phyloP scores from a whole-genome alignment of 2,113 vertebrate species.

The Macquaria australasica region DNA sequence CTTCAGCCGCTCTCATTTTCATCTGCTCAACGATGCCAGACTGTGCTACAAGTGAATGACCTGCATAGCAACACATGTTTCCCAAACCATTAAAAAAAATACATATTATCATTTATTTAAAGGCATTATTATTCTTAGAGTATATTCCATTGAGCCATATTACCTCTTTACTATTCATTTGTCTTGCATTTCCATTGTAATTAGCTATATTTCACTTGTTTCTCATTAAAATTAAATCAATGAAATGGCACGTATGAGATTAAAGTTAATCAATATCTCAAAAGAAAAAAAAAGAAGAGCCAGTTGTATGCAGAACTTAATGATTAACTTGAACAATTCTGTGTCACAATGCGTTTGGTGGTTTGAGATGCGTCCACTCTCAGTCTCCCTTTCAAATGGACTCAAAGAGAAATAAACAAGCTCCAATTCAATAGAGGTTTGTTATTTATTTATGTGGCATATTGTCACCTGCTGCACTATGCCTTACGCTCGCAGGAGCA shows the following conservation, averaged over 20 bases:
- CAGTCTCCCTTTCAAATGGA: conserved; percentile 10
- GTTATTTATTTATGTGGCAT: conserved; percentile 45
- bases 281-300: not conserved
- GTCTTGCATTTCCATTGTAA: not conserved
- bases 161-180: not conserved
- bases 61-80: conserved; percentile 8
- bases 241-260: not conserved
- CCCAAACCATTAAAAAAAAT: not conserved
- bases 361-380: conserved; percentile 5
- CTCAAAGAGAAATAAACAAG: conserved; percentile 37
- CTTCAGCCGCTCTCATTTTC: conserved; percentile 21
- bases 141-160: not conserved
- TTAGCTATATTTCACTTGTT: not conserved
- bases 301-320: not conserved
- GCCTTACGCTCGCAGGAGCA: conserved; percentile 12
- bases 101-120: conserved; percentile 1
- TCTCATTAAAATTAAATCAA: not conserved
- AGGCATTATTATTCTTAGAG: not conserved
- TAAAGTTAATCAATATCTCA: conserved; percentile 10
- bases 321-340: not conserved
- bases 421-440: conserved; percentile 14
- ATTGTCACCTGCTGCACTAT: conserved; percentile 50
- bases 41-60: conserved; percentile 6
- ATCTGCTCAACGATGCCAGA: conserved; percentile 22
- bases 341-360: conserved; percentile 5